Evolutionary conservation across 2,113 vertebrate species (phyloP), one percentile per base, ranked within the genome.

Genomic region (Panthera uncia): DNA sequence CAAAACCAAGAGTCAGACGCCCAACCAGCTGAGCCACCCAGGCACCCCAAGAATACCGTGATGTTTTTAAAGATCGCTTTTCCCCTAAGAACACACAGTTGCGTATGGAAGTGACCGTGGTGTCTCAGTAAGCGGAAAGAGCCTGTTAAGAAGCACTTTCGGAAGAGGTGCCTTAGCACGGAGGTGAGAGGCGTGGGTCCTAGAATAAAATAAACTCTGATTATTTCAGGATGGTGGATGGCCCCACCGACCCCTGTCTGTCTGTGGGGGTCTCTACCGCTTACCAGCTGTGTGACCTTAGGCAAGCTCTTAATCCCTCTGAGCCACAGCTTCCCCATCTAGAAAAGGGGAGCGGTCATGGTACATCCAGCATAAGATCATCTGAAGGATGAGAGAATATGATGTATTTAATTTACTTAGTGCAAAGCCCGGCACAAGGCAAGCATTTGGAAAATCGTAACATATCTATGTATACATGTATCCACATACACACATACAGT

Each of bases 91-190:
- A 27, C 11, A 18, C n/a, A 79, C 91, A 9, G 48, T 13, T 91
- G 41, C 31, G 16, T 6, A 4, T 65, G 27, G 66, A 81, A 57
- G 41, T 73, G 71, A 52, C 38, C 18, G 1, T 15, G 21, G 45
- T 48, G 4, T 41, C 69, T 76, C 48, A 4, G 16, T 18, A 29
- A 85, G n/a, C 16, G 63, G 31, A 86, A 63, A 25, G 55, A 66
- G 5, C 23, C 87, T 14, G 4, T 66, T 25, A 21, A 3, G n/a
- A 83, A 88, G 57, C 36, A 10, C 31, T 73, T 48, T 7, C 13
- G 16, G 45, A 52, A 38, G 71, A 48, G n/a, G 71, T 1, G 3
- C 36, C 38, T 0, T 3, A 3, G 61, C 6, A 0, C 0, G 10
- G 69, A 27, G 21, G 52, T 11, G 36, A 18, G 7, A 52, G 36